These are phyloP conservation scores for Tribolium freemani DNA, from an alignment of 2,888 invertebrate species.

Conservation along the genomic window DNA sequence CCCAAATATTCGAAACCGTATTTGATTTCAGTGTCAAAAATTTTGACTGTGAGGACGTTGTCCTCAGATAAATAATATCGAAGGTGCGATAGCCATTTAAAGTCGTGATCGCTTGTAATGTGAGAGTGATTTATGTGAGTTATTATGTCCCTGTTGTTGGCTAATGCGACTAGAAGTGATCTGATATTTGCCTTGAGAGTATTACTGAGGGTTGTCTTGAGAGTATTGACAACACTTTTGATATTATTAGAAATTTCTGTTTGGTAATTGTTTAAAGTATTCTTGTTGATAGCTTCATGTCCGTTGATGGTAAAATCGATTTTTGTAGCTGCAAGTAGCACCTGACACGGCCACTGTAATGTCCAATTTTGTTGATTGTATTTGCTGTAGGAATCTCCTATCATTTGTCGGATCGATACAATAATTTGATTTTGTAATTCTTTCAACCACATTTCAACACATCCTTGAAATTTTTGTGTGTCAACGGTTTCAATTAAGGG, in stretches of 20 bases:
- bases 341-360: slow-evolving; percentile 36
- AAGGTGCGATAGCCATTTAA: slow-evolving; percentile 86
- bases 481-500: slow-evolving; percentile 74
- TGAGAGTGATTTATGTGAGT: slow-evolving; percentile 67
- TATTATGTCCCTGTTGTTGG: slow-evolving; percentile 84
- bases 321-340: slow-evolving; percentile 28
- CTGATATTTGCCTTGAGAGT: slow-evolving; percentile 76
- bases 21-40: slow-evolving; percentile 80
- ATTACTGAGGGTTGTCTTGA: not conserved
- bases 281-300: slow-evolving; percentile 22
- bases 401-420: slow-evolving; percentile 59
- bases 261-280: slow-evolving; percentile 1
- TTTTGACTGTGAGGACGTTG: slow-evolving; percentile 75
- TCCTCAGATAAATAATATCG: slow-evolving; percentile 76
- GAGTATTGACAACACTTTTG: not conserved
- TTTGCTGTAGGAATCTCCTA: slow-evolving; percentile 20
- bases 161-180: slow-evolving; percentile 83
- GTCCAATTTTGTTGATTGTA: slow-evolving; percentile 28
- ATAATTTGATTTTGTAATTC: slow-evolving; percentile 85
- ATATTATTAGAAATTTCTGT: slow-evolving; percentile 17
- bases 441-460: slow-evolving; percentile 85
- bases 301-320: slow-evolving; percentile 31
- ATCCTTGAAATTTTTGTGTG: slow-evolving; percentile 70
- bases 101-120: slow-evolving; percentile 77
- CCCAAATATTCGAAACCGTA: slow-evolving; percentile 90